phyloP scores from a whole-genome alignment of 2,113 vertebrate species.

The Melierax canorus region DNA sequence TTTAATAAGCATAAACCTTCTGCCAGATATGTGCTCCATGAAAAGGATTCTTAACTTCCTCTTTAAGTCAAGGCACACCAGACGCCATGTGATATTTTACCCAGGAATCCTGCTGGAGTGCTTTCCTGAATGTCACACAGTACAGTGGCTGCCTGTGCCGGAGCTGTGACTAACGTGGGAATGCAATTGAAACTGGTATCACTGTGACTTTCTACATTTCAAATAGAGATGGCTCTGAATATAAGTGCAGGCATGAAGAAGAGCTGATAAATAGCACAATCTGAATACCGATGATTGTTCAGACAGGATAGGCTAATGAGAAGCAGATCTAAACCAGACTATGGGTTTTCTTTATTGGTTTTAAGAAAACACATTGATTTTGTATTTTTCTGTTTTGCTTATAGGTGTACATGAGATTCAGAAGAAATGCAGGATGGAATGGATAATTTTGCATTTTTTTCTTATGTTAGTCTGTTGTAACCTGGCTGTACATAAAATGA shows the following conservation, averaged over 20 bases:
- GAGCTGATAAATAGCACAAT: conserved; percentile 74
- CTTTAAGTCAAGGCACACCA: conserved; percentile 41
- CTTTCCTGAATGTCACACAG: conserved; percentile 50
- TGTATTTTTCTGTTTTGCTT: conserved; percentile 64
- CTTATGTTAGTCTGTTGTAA: conserved; percentile 65
- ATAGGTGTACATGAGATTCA: conserved; percentile 61
- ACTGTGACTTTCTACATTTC: conserved; percentile 74
- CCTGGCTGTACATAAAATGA: conserved; percentile 68
- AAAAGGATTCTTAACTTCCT: conserved; percentile 26
- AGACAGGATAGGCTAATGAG: conserved; percentile 63
- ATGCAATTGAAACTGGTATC: conserved; percentile 62
- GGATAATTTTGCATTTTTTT: conserved; percentile 61
- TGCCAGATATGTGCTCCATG: conserved; percentile 32
- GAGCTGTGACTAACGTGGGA: conserved; percentile 30
- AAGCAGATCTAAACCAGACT: conserved; percentile 40
- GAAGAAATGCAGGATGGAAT: conserved; percentile 64
- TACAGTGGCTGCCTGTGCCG: neutral
- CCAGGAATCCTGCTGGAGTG: conserved; percentile 47
- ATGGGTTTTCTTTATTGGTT: conserved; percentile 33
- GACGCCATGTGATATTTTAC: neutral
- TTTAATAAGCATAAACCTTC: conserved; percentile 49
- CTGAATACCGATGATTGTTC: conserved; percentile 45
- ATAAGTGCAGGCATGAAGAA: conserved; percentile 46
- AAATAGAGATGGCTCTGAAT: conserved; percentile 58
- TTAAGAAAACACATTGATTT: conserved; percentile 58